These are phyloP conservation scores for Phylloscopus collybita DNA, from an alignment of 2,797 vertebrate species.

Conservation along the genomic window DNA sequence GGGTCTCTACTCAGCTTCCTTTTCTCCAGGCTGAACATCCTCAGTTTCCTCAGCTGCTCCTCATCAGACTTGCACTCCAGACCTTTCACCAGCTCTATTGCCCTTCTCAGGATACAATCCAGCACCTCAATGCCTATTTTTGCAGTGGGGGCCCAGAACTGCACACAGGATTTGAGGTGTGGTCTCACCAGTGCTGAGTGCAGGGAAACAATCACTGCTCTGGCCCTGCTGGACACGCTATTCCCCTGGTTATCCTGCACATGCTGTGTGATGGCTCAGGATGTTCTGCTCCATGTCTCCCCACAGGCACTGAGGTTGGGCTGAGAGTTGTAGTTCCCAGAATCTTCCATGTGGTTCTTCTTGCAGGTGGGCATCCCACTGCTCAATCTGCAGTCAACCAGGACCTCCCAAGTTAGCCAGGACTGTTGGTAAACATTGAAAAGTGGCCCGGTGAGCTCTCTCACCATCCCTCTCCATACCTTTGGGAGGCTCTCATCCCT, in stretches of 20 bases:
- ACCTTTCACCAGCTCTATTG: neutral
- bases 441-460: neutral
- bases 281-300: neutral
- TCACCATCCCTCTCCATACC: neutral
- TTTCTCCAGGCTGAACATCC: neutral
- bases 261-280: neutral
- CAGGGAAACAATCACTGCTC: neutral
- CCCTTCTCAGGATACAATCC: neutral
- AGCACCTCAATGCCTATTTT: neutral
- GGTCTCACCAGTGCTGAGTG: rapidly evolving
- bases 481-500: neutral
- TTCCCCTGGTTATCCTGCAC: neutral
- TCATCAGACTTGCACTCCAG: neutral
- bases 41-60: neutral
- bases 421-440: neutral
- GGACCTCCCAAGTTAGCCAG: neutral
- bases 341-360: neutral
- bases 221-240: neutral
- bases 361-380: neutral
- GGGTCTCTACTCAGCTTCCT: neutral
- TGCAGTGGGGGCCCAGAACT: neutral
- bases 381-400: neutral
- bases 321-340: neutral
- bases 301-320: neutral
- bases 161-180: neutral